Evolutionary conservation across 2,888 invertebrate species (phyloP), one percentile per base, ranked within the genome.

Genomic region (Adela reaumurella): DNA sequence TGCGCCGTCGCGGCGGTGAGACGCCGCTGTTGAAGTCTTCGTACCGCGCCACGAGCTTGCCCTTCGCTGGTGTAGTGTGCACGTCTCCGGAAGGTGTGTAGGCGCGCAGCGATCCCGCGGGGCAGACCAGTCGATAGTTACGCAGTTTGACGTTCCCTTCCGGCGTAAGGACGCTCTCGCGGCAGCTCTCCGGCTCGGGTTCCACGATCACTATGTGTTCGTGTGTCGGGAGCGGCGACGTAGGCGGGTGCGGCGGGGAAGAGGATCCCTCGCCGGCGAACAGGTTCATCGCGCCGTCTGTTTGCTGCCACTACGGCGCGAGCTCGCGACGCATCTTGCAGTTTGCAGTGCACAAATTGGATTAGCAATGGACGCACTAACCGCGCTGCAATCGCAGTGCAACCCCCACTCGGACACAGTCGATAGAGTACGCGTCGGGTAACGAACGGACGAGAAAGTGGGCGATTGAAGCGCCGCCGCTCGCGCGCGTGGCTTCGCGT

Each of bases 81-180:
- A 67, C 59, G 57, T 74, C 76, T 5, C 73, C 68, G 6, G 70
- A 68, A 1, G 74, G 72, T 1, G 72, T 65, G 62, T 72, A 76
- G 41, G 68, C 64, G 49, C 73, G 65, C 20, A 78, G 4, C 43
- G 1, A 49, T 50, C 17, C 48, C 42, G 55, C 67, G 50, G 74
- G 68, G 58, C 64, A 63, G 44, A 74, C 58, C 50, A 68, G 53
- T 43, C 71, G 65, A 58, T 74, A 77, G 62, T 71, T 72, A 53
- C 63, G 64, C 46, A 67, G 56, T 55, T 70, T 72, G 47, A 70
- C 67, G 62, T 74, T 69, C 48, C 70, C 71, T 51, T 76, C 74
- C 2, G 72, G 68, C 17, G 68, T 68, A 35, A 70, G 61, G 3
- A 62, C 55, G 46, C 57, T 56, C 49, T 62, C 50, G 53, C 63